Base-by-base conservation (phyloP, 2,113 vertebrate species). In the Amphiprion percula region DNA sequence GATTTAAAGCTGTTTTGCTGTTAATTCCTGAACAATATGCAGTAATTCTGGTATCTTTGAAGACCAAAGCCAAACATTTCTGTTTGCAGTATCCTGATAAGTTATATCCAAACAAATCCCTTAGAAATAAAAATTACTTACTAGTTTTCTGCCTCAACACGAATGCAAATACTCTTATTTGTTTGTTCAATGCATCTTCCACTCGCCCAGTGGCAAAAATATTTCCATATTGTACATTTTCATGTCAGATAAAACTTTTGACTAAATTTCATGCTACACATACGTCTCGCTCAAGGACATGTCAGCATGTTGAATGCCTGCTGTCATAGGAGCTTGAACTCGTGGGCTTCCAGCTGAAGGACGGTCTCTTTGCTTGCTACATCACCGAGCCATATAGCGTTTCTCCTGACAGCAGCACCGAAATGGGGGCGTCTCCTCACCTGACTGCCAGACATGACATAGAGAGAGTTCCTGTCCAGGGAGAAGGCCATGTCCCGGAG, bases 401-500 rank as follows among this genome's bases (percentile, higher is more conserved):
- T 56, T 80, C 28, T 81, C 47, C 54, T 84, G 86, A 78, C 87
- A 86, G 77, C 50, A 46, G 65, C 50, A 55, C 64, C 30, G 21
- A 65, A 74, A 80, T 5, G n/a, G 74, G 56, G 64, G 62, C 14
- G 23, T 88, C 76, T 82, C 65, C 91, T 90, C 88, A 99, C 98
- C 97, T 99, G 97, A 47, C 93, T 94, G 91, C 96, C 96, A 0
- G 97, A 96, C 96, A 98, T 96, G 87, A 97, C 82, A 14, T 99
- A 99, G 47, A 99, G 95, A 74, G 95, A 97, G 89, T 93, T 96
- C 77, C 93, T 93, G 86, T 98, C 96, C 0, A 89, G 85, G 53
- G 97, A 98, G 94, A 99, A 99, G 75, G 96, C 97, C 97, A 99
- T 99, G 92, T 99, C 97, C 39, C 96, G 93, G 59, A 98, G 96